Conservation (phyloP, 2,797 vertebrate species). For the Thripadectes ignobilis region DNA sequence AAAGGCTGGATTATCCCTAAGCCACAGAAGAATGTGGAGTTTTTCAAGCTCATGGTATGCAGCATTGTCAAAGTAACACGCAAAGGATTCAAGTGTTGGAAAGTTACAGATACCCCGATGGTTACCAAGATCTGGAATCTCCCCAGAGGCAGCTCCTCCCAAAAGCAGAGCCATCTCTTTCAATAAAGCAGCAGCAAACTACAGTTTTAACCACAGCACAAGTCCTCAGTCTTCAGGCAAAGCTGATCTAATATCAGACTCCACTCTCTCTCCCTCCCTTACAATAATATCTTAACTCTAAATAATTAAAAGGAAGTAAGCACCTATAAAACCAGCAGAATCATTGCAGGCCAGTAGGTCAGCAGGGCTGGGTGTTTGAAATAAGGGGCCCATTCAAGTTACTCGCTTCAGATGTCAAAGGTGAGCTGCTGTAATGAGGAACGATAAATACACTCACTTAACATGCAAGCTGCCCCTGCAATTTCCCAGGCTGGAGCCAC, state of each 20-base stretch:
- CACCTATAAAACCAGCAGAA: neutral
- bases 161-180: neutral
- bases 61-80: neutral
- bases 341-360: neutral
- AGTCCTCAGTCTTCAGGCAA: neutral
- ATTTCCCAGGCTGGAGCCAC: neutral
- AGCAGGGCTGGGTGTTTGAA: neutral
- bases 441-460: neutral
- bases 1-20: neutral
- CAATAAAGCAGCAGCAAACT: neutral
- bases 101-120: neutral
- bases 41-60: neutral
- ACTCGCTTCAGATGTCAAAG: constrained; percentile 9
- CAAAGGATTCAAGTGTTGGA: neutral
- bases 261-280: neutral
- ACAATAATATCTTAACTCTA: neutral
- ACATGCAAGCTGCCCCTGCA: neutral
- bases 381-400: neutral
- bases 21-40: neutral
- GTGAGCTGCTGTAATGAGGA: constrained; percentile 19
- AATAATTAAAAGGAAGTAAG: constrained; percentile 37
- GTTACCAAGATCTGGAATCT: neutral
- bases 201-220: neutral
- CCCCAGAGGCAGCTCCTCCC: neutral
- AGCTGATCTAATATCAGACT: neutral